Evolutionary conservation across 2,888 invertebrate genomes (phyloP).

Genomic region (Morpho achilles): DNA sequence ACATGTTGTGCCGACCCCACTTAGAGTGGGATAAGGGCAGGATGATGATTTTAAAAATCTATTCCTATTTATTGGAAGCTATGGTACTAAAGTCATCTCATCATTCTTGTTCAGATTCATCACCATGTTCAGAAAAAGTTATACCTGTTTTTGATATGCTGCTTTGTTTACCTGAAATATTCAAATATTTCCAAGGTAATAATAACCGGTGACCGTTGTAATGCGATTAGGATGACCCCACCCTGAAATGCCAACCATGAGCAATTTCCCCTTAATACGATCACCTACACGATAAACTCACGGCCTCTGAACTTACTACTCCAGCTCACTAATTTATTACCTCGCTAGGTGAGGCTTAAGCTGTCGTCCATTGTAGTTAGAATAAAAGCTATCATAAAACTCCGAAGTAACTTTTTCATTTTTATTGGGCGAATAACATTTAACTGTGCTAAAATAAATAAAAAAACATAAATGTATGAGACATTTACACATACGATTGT

Average conservation of each 20-base stretch:
- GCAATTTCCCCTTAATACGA: constrained; percentile 12
- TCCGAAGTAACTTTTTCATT: neutral
- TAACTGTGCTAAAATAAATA: too few species aligned
- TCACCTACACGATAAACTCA: constrained; percentile 12
- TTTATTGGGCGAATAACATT: too few species aligned
- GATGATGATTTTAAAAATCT: too few species aligned
- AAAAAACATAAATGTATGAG: too few species aligned
- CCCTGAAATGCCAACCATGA: constrained; percentile 8
- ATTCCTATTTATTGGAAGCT: too few species aligned
- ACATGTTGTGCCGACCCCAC: too few species aligned
- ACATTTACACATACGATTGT: too few species aligned
- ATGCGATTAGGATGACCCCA: constrained; percentile 14
- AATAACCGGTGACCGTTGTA: constrained; percentile 12
- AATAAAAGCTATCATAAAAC: constrained; percentile 11
- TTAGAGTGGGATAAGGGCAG: too few species aligned
- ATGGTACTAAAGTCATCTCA: too few species aligned
- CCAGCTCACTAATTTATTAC: constrained; percentile 13
- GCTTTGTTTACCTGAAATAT: neutral
- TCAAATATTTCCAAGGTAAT: neutral
- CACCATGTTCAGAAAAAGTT: too few species aligned
- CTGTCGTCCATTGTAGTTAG: constrained; percentile 5
- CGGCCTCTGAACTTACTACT: constrained; percentile 10
- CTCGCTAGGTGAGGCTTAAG: constrained; percentile 8
- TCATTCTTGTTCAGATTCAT: too few species aligned
- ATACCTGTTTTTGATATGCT: neutral